Evolutionary conservation across 2,888 invertebrate genomes (phyloP).

Genomic region (Nymphalis polychloros): DNA sequence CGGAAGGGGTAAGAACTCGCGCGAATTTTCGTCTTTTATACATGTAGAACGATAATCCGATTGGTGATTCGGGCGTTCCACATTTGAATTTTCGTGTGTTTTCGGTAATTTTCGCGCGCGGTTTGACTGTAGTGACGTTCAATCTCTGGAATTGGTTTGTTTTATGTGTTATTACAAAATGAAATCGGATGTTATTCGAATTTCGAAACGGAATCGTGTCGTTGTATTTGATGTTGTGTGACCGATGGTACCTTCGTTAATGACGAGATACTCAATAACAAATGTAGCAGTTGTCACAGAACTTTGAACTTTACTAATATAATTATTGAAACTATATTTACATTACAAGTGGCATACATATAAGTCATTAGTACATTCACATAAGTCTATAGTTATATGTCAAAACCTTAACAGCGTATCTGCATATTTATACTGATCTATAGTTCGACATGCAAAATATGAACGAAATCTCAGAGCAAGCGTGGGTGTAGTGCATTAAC

Average conservation of each 20-base stretch:
- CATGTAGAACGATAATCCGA: conserved; percentile 80
- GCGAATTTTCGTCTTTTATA: conserved; percentile 81
- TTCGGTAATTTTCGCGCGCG: conserved; percentile 60
- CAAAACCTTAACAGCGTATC: background rate
- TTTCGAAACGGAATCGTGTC: background rate
- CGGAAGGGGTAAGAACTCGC: conserved; percentile 74
- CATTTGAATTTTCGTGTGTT: conserved; percentile 76
- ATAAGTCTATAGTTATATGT: background rate
- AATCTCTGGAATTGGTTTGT: conserved; percentile 54
- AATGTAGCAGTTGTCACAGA: background rate
- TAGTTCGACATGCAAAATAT: conserved; percentile 20
- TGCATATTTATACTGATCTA: conserved; percentile 11
- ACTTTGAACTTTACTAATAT: too few species aligned
- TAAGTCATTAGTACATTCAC: background rate
- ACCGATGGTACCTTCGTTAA: background rate
- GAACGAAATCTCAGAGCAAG: conserved; percentile 40
- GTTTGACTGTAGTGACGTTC: conserved; percentile 50
- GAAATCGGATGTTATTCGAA: conserved; percentile 5
- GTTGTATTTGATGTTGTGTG: conserved; percentile 6
- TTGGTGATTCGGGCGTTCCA: conserved; percentile 76
- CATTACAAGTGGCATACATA: too few species aligned
- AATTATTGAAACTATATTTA: too few species aligned
- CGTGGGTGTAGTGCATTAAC: conserved; percentile 52
- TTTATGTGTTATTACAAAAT: conserved; percentile 40
- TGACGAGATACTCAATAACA: background rate